Evolutionary conservation across 2,113 vertebrate species (phyloP).

Genomic region (Caretta caretta): DNA sequence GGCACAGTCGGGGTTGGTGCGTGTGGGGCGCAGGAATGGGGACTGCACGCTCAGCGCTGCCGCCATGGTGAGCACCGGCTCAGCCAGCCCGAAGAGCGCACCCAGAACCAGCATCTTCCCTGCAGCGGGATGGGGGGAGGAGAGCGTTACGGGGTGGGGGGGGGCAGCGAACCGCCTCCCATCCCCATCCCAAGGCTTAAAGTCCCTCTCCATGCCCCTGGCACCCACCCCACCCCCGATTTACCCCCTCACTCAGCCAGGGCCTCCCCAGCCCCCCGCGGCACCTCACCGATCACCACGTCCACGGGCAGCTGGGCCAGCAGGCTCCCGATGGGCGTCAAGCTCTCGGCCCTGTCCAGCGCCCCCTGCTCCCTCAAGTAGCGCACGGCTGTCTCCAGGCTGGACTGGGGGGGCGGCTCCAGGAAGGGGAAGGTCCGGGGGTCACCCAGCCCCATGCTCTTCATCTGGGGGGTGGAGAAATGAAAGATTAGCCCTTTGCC

Average conservation of each 20-base stretch:
- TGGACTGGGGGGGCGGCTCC: constrained; percentile 87
- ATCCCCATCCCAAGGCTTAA: background rate
- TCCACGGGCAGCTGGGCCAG: constrained; percentile 93
- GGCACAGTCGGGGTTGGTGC: constrained; percentile 80
- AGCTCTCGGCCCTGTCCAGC: constrained; percentile 79
- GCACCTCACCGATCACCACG: constrained; percentile 89
- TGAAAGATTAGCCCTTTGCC: background rate
- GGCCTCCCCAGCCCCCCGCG: accelerated
- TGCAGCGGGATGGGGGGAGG: constrained; percentile 2
- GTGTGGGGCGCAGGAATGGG: constrained; percentile 85
- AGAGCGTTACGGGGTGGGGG: accelerated
- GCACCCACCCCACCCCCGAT: accelerated
- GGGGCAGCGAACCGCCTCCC: accelerated
- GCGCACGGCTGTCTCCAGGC: constrained; percentile 88
- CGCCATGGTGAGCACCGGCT: constrained; percentile 87
- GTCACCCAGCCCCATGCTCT: constrained; percentile 92
- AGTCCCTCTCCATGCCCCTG: background rate
- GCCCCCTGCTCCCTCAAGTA: constrained; percentile 93
- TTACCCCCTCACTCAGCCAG: accelerated
- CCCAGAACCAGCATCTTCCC: constrained; percentile 95
- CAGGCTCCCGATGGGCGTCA: constrained; percentile 88
- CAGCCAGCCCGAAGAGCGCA: constrained; percentile 85
- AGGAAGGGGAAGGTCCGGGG: constrained; percentile 91
- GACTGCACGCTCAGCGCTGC: constrained; percentile 90
- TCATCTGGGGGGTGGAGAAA: constrained; percentile 83